These are phyloP conservation scores for Isichthys henryi DNA, from an alignment of 2,113 vertebrate genomes.

Conservation along the genomic window DNA sequence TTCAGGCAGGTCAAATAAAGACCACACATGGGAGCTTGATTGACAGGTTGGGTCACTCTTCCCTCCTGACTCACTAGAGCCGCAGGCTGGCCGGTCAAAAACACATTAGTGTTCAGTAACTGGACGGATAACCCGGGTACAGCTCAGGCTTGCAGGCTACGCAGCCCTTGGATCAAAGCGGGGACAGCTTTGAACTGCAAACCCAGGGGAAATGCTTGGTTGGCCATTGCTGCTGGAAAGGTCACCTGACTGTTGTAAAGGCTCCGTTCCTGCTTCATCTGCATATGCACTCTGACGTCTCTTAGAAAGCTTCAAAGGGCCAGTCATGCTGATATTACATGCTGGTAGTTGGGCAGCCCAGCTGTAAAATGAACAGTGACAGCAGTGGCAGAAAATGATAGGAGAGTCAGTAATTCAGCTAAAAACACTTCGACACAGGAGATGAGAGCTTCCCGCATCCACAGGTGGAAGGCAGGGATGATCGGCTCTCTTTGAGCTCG, in stretches of 20 bases:
- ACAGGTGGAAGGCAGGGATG: neutral
- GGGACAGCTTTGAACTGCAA: neutral
- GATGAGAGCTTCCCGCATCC: neutral
- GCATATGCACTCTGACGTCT: neutral
- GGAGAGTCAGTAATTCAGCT: neutral
- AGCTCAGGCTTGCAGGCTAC: neutral
- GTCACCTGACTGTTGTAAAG: neutral
- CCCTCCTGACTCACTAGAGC: neutral
- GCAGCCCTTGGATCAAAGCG: neutral
- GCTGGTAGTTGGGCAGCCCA: neutral
- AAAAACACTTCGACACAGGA: neutral
- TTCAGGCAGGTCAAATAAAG: neutral
- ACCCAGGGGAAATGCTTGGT: constrained; percentile 8
- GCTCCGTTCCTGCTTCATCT: neutral
- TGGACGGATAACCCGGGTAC: neutral
- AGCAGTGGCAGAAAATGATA: neutral
- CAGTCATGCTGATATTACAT: neutral
- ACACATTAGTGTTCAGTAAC: constrained; percentile 2
- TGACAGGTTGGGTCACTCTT: neutral
- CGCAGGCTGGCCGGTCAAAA: neutral
- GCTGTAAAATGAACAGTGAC: constrained; percentile 8
- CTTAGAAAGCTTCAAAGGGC: neutral
- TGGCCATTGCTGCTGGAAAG: constrained; percentile 1
- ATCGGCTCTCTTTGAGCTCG: neutral
- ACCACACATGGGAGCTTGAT: neutral